Conservation (phyloP, 2,797 vertebrate genomes). For the Adrianichthys oophorus region DNA sequence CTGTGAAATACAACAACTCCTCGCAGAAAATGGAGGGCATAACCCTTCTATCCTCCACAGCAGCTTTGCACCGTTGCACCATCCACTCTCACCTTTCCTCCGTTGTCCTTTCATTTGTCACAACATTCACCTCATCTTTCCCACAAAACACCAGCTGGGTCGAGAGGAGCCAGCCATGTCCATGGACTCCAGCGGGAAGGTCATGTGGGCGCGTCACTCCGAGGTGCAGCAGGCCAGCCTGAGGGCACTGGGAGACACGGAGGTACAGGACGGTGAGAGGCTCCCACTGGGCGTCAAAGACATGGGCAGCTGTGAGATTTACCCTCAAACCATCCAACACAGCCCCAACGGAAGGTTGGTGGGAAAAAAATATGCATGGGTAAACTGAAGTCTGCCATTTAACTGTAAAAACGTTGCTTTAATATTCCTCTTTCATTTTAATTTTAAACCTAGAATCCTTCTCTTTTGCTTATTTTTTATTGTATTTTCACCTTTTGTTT, state of each 20-base stretch:
- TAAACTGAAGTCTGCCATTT: neutral
- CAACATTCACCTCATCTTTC: neutral
- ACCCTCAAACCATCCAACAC: conserved; percentile 97
- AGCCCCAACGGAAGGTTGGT: conserved; percentile 91
- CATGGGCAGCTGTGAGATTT: conserved; percentile 99
- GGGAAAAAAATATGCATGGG: too few species aligned
- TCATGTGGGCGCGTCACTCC: conserved; percentile 98
- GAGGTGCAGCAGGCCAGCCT: conserved; percentile 97
- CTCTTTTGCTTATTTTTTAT: too few species aligned
- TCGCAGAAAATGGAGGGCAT: conserved; percentile 7
- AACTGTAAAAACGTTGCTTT: neutral
- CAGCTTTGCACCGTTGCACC: neutral
- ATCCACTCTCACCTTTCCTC: neutral
- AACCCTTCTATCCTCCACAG: conserved; percentile 5
- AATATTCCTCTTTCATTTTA: neutral
- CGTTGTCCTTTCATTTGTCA: conserved; percentile 2
- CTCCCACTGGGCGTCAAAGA: conserved; percentile 96
- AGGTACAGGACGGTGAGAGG: conserved; percentile 96
- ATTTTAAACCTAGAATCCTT: neutral
- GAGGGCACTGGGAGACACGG: conserved; percentile 96
- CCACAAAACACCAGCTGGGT: conserved; percentile 80
- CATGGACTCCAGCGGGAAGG: conserved; percentile 97
- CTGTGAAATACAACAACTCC: conserved; percentile 15
- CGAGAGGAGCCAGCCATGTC: conserved; percentile 98
- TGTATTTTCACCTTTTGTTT: too few species aligned